Evolutionary conservation across 2,113 vertebrate genomes (phyloP), one percentile per base, ranked within the genome.

Genomic region (Forbesichthys papilliferus): DNA sequence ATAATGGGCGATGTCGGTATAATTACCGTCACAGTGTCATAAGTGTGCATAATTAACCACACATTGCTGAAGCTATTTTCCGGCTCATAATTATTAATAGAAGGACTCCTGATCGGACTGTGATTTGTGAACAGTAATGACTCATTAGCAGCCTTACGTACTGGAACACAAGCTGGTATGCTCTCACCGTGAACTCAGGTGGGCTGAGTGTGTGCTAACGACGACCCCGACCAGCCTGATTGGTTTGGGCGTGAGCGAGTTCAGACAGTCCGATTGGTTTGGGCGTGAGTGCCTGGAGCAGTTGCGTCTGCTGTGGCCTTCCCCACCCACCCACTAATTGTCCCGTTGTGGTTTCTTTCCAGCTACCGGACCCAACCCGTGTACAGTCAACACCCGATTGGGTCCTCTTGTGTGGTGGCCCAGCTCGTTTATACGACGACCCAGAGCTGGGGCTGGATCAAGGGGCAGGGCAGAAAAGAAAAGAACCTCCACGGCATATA

Each of bases 281-380:
- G 62, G 81, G 74, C 74, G n/a, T 11, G 69, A 73, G 81, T 88
- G 87, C 84, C 87, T 86, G 80, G 79, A 75, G 83, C 84, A 74
- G 64, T 53, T 80, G 75, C 27, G 46, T 12, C 49, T 14, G 10
- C 27, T 52, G 3, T 52, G 11, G 11, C 33, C 18, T 14, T 12
- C 20, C 16, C 27, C 48, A 51, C 4, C n/a, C 27, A 83, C 71
- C 66, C 88, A 83, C 86, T 87, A 88, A 90, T 80, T 81, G 80
- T 81, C 67, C 61, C 49, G 69, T 2, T 57, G 14, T 56, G 47
- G 71, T 46, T 68, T 81, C 57, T 83, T 81, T 84, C 84, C 82
- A 80, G 58, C 77, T 81, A 57, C 80, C 3, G 73, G 69, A 65
- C 78, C 76, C 69, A 61, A 64, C 64, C 78, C 74, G 54, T 20